Evolutionary conservation across 2,888 invertebrate species (phyloP).

Genomic region (Cataglyphis cursor): DNA sequence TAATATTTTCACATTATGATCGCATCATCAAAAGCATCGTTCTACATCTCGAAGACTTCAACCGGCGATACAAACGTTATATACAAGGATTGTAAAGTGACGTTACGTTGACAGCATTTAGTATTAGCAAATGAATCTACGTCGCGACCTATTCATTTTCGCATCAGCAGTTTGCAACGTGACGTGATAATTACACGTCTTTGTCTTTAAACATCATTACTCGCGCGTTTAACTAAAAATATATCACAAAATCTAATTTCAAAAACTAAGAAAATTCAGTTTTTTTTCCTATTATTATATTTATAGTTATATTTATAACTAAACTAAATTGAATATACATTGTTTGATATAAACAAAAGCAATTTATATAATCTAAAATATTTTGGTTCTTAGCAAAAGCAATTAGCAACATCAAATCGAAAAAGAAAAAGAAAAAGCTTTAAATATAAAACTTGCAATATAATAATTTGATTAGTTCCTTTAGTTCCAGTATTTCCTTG

Average conservation of each 20-base stretch:
- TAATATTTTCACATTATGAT: background rate
- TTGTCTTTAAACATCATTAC: background rate
- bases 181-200: background rate
- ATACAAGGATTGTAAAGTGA: background rate
- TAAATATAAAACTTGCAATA: background rate
- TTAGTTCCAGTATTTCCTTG: background rate
- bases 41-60: background rate
- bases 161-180: background rate
- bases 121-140: slow-evolving; percentile 11
- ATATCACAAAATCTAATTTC: background rate
- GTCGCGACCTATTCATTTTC: background rate
- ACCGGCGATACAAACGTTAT: background rate
- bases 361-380: background rate
- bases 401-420: background rate
- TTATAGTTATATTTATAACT: background rate
- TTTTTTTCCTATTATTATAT: background rate
- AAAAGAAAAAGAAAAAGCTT: background rate
- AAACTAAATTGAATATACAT: background rate
- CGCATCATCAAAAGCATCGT: background rate
- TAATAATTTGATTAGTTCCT: background rate
- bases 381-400: background rate
- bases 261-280: background rate
- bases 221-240: background rate
- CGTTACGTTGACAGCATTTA: background rate
- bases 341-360: background rate